Evolutionary conservation across 2,888 invertebrate genomes (phyloP), one percentile per base, ranked within the genome.

Genomic region (Melitaea athalia): DNA sequence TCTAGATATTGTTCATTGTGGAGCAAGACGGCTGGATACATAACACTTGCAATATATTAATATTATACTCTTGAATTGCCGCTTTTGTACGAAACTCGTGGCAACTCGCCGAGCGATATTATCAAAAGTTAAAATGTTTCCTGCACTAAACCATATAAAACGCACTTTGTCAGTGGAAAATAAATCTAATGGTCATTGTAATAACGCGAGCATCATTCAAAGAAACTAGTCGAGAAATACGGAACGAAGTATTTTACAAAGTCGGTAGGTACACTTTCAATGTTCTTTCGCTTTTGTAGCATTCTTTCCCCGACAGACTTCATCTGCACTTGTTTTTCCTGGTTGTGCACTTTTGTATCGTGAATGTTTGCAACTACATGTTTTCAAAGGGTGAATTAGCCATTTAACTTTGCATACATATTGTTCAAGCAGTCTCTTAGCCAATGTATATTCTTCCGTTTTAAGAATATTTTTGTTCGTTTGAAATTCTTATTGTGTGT

Each of bases 321-420:
- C 70, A 64, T 70, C 68, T 67, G 68, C 68, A 72, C 70, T 72
- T 72, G 66, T 72, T 68, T 72, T 65, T 62, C 61, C 50, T 65
- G 69, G 47, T 42, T 63, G 62, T 70, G 68, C 70, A 68, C 66
- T 70, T 70, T 70, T 68, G 68, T 68, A 57, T 66, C 64, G 66
- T 55, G 64, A 68, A 70, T 64, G 66, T 68, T 72, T 61, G 33
- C 70, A 47, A 66, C 52, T 68, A 68, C 70, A 70, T 61, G 64
- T 62, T 66, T 70, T 68, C 68, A 72, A 70, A 72, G 70, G 72
- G 70, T 68, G 70, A 72, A 70, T 72, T 72, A 72, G 68, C 72
- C 66, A 72, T 72, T 72, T 72, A 70, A 72, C 72, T 72, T 70
- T 70, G 68, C 72, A 72, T 72, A 70, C 66, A 67, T 70, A 68